Conservation (phyloP, 1,140 invertebrate species). For the Goniozus legneri region DNA sequence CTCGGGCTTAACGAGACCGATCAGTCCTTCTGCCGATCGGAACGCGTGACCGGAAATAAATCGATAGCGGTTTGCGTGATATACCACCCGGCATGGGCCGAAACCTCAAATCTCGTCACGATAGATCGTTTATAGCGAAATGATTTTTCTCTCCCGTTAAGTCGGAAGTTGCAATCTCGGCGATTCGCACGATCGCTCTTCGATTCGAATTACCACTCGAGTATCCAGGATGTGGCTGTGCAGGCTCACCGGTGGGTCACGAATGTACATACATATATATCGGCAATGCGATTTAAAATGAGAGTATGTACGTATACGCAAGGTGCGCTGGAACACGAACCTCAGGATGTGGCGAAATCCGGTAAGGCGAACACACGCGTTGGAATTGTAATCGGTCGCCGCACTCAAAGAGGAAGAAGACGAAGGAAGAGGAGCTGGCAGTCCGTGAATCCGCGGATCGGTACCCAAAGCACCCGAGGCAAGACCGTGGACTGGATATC, state of each 20-base stretch:
- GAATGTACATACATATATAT: not conserved
- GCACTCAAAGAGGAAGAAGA: not conserved
- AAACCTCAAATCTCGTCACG: too few species aligned
- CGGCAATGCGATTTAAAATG: not conserved
- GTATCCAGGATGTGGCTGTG: too few species aligned
- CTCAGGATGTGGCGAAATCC: conserved; percentile 47
- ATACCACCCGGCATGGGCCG: too few species aligned
- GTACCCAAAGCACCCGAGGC: conserved; percentile 8
- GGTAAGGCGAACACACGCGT: conserved; percentile 31
- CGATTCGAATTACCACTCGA: too few species aligned
- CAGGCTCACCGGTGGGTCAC: not conserved
- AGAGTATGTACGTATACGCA: too few species aligned
- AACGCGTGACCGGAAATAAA: not conserved
- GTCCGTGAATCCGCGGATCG: conserved; percentile 22
- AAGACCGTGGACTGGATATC: conserved; percentile 36
- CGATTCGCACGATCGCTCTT: too few species aligned
- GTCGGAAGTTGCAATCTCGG: too few species aligned
- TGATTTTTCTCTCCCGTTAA: too few species aligned
- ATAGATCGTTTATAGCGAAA: too few species aligned
- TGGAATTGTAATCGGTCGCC: not conserved
- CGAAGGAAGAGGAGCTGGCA: conserved; percentile 17
- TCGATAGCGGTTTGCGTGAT: not conserved
- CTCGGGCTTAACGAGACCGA: conserved; percentile 30
- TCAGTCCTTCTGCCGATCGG: conserved; percentile 26
- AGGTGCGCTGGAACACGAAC: conserved; percentile 32